Base-by-base conservation (phyloP, 2,113 vertebrate genomes). In the Myodes glareolus region DNA sequence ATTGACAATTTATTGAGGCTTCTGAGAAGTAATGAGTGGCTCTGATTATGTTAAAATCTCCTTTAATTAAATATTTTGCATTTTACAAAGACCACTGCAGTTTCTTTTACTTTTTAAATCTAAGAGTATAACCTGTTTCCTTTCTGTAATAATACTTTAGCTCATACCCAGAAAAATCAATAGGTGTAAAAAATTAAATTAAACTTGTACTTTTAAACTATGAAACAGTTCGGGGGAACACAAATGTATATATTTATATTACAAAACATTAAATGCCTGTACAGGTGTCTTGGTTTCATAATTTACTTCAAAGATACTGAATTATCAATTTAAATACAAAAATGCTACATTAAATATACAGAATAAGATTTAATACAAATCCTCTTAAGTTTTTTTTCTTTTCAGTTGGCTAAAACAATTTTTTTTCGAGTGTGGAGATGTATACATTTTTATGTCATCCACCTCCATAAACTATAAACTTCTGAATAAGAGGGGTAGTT, bases 341-440 rank as follows among this genome's bases (percentile, higher is more conserved):
- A 99, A 99, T 99, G 99, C 99, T 99, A 99, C 99, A 99, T 99
- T 99, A 99, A 99, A 99, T 99, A 99, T 99, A 99, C 99, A 99
- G 99, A 98, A 99, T 99, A 99, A 99, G 99, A 99, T 99, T 99
- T 99, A 98, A 99, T 99, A 99, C 99, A 99, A 99, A 99, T 99
- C 98, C 99, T 99, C 99, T 95, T 91, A 7, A 42, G 81, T 63
- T 85, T 70, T 96, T 36, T 96, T 96, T 95, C 95, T 97, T 99
- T 99, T 99, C 98, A 98, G 98, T 98, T 98, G 99, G 98, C 99
- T 99, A 99, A 99, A 99, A 99, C 99, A 98, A 45, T 85, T 85
- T 99, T 85, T 99, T 96, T 99, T 63, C 86, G 97, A 97, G 98
- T 82, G 94, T 92, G 97, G 97, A 97, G 96, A 97, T 97, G 97